These are phyloP conservation scores for Acrobasis suavella DNA, from an alignment of 2,888 invertebrate species.

Conservation along the genomic window DNA sequence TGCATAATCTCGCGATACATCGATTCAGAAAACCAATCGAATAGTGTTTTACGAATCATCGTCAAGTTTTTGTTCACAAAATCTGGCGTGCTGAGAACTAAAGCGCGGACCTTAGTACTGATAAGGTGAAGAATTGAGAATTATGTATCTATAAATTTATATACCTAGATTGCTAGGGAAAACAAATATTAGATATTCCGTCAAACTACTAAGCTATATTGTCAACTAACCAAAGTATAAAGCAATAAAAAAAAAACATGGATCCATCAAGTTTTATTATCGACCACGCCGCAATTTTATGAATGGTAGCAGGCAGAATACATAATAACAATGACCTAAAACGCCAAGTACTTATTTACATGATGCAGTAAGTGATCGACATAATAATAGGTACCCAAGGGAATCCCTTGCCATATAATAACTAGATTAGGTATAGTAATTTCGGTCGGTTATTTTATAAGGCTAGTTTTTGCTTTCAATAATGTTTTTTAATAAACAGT, in stretches of 20 bases:
- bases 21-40: constrained; percentile 6
- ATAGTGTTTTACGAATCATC: neutral
- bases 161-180: too few species aligned
- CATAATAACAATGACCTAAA: neutral
- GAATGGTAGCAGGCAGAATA: neutral
- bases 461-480: too few species aligned
- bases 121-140: too few species aligned
- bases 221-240: neutral
- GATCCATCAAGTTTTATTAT: neutral
- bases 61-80: too few species aligned
- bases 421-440: too few species aligned
- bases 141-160: too few species aligned
- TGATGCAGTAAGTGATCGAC: neutral
- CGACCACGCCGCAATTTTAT: neutral
- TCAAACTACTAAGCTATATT: too few species aligned
- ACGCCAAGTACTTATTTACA: neutral
- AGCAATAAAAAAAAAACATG: neutral
- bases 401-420: neutral
- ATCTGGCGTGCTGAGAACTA: too few species aligned
- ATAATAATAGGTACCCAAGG: neutral
- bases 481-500: too few species aligned
- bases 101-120: too few species aligned
- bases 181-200: too few species aligned
- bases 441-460: too few species aligned
- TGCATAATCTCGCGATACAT: constrained; percentile 6